These are phyloP conservation scores for Sebastes schlegelii DNA, from an alignment of 2,113 vertebrate genomes.

Conservation along the genomic window DNA sequence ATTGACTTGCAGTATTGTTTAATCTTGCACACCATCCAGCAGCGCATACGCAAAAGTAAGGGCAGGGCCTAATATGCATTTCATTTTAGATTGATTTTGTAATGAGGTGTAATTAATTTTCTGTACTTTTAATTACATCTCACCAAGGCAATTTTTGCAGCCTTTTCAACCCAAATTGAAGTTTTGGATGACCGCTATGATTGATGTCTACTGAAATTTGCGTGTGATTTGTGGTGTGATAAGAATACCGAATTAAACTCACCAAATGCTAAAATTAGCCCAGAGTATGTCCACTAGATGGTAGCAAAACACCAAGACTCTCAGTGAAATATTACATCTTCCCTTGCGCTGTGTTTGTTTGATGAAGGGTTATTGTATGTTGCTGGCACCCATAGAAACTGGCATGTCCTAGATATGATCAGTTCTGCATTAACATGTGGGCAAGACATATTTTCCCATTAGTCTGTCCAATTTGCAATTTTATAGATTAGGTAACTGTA, in stretches of 20 bases:
- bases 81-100: not conserved
- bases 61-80: slow-evolving; percentile 19
- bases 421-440: not conserved
- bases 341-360: not conserved
- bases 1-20: no score
- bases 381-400: not conserved
- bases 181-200: no score
- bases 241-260: not conserved
- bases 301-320: not conserved
- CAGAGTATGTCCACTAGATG: not conserved
- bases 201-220: no score
- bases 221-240: not conserved
- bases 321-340: not conserved
- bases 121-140: no score
- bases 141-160: no score
- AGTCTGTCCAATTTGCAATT: not conserved
- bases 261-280: not conserved
- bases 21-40: no score
- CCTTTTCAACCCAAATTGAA: no score
- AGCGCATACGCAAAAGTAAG: no score
- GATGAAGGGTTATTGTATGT: not conserved
- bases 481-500: not conserved
- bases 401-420: not conserved
- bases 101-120: not conserved
- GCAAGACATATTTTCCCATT: not conserved